These are phyloP conservation scores for Leptopilina myrica DNA, from an alignment of 2,888 invertebrate genomes.

Conservation along the genomic window DNA sequence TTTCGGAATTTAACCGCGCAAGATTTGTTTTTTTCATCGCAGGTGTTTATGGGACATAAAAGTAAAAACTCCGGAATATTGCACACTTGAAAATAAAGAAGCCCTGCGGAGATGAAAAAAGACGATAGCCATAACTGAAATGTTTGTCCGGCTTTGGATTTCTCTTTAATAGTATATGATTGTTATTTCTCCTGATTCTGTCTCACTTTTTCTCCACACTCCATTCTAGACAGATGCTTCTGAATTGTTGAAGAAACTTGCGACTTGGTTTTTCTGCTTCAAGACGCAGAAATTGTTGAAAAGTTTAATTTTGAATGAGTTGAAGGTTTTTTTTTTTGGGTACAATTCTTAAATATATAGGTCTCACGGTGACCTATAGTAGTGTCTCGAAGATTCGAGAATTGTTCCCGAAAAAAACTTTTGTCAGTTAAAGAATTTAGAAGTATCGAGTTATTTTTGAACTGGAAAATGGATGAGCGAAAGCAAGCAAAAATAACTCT, in stretches of 20 bases:
- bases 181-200: conserved; percentile 13
- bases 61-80: neutral
- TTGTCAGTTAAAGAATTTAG: too few relatives aligned
- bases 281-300: too few relatives aligned
- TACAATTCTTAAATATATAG: too few relatives aligned
- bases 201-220: neutral
- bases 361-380: too few relatives aligned
- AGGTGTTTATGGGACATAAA: neutral
- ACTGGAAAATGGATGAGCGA: neutral
- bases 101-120: neutral
- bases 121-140: conserved; percentile 35
- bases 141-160: conserved; percentile 24
- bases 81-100: conserved; percentile 36
- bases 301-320: too few relatives aligned
- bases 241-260: conserved; percentile 21
- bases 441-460: too few relatives aligned
- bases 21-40: neutral
- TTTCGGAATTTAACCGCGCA: neutral
- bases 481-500: neutral
- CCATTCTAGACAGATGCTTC: conserved; percentile 23
- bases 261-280: neutral
- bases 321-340: too few relatives aligned
- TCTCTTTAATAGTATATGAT: conserved; percentile 2
- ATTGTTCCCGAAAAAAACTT: too few relatives aligned
- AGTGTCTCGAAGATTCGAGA: too few relatives aligned